phyloP scores from a whole-genome alignment of 2,888 invertebrate species.

The Desoria tigrina region DNA sequence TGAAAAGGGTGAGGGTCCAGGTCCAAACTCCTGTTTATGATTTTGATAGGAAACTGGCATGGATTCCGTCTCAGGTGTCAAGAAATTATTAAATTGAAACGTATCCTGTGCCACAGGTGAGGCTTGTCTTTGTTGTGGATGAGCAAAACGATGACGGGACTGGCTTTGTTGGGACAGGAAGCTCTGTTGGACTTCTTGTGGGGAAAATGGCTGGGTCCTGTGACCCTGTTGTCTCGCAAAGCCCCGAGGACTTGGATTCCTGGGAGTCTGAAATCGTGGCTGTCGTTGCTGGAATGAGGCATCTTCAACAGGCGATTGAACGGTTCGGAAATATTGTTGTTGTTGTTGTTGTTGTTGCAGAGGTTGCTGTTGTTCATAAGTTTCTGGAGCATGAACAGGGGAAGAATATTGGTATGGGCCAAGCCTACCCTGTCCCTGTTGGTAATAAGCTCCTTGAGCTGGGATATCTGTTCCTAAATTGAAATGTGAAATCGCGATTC shows the following conservation, averaged over 20 bases:
- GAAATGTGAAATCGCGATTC: conserved; percentile 33
- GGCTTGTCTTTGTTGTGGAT: conserved; percentile 14
- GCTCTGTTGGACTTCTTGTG: conserved; percentile 19
- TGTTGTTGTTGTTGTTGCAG: conserved; percentile 1
- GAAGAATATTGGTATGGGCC: not conserved
- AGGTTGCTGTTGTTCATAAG: not conserved
- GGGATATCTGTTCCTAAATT: conserved; percentile 38
- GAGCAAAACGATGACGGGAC: not conserved
- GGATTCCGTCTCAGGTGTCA: conserved; percentile 21
- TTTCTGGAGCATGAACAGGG: not conserved
- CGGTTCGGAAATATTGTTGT: conserved; percentile 14
- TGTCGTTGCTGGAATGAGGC: conserved; percentile 15
- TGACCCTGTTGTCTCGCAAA: conserved; percentile 11
- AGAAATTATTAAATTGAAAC: conserved; percentile 38
- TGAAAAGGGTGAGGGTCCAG: conserved; percentile 24
- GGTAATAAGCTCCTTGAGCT: conserved; percentile 4
- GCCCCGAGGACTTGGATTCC: conserved; percentile 18
- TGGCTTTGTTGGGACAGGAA: conserved; percentile 14
- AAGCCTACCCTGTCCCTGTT: not conserved
- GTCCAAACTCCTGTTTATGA: conserved; percentile 20
- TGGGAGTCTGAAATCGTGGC: conserved; percentile 12
- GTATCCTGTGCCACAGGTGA: conserved; percentile 28
- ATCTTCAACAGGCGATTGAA: not conserved
- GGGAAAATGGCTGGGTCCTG: conserved; percentile 18
- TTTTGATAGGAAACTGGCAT: conserved; percentile 26